Base-by-base conservation (phyloP, 2,113 vertebrate species). In the Oenanthe oenanthe region DNA sequence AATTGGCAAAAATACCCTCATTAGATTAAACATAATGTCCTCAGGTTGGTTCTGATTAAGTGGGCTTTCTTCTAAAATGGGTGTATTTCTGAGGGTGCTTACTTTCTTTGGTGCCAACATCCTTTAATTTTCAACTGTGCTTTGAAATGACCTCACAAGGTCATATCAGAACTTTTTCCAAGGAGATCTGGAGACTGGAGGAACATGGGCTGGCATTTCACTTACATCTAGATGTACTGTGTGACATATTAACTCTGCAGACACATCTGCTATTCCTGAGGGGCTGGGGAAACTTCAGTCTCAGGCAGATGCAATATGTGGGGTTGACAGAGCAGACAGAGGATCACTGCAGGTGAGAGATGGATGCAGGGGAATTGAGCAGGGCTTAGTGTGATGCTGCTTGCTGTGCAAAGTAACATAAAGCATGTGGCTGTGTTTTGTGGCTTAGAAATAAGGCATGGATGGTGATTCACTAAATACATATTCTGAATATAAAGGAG, bases 311-410 rank as follows among this genome's bases (percentile, higher is more conserved):
- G 79, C 51, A 88, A 45, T 94, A 71, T 2, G 4, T 43, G 83
- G n/a, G 45, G 70, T 62, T 97, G 88, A 96, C 88, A 95, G 61
- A 58, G 68, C 75, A 96, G 88, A 71, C 53, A 74, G 88, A 93
- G 86, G 85, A 75, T 88, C 60, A 71, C 75, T 5, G 2, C 38
- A 92, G 90, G 83, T 56, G 74, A 92, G 96, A 96, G 72, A 95
- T 71, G 63, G 53, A 77, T 95, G 29, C 91, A 85, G 21, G 38
- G 84, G 63, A 94, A 62, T 63, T 86, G 77, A 93, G 61, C 16
- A 51, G 50, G 43, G 9, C 66, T 84, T 78, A 58, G 80, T 13
- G 1, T 29, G 61, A 40, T 89, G 57, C 60, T 73, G 75, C 1
- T 2, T 61, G 86, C 79, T 36, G 18, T 79, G 42, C 45, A 51